Base-by-base conservation (phyloP, 2,888 invertebrate species). In the Meteorus colon region DNA sequence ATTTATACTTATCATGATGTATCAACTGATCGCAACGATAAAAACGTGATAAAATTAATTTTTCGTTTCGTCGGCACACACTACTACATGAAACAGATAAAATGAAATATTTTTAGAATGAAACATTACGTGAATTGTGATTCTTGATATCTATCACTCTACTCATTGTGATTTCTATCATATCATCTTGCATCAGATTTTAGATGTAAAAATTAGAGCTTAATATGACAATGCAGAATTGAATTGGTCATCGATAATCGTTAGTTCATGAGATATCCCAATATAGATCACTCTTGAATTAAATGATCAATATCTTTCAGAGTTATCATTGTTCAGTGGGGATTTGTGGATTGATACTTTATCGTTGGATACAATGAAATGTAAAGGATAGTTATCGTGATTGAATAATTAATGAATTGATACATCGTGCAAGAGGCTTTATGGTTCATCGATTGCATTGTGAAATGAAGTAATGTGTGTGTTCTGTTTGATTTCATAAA, bases 391-490 rank as follows among this genome's bases (percentile, higher is more conserved):
- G 2, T 4, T 8, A 55, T n/a, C 8, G 19, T 55, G 8, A 55
- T 55, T 55, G 8, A 55, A 55, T 55, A 55, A 55, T 55, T 19
- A 24, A 19, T 55, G 8, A 19, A 8, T 55, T 55, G 55, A 55
- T 19, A n/a, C 16, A 48, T 3, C 16, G n/a, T 48, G n/a, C 12
- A 48, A 48, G 14, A 48, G n/a, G n/a, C 8, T 55, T 19, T 10
- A 55, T 19, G 55, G 55, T 8, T 55, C 59, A 48, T 78, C 70
- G 37, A 79, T 75, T 80, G 77, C 80, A 82, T 81, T 81, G 81
- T 82, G 82, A 82, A 82, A 82, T 82, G 81, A 74, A 27, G 63
- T 63, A 65, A 45, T 45, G 24, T 51, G n/a, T 51, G 4, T 72
- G 62, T 70, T n/a, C n/a, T 63, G 62, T 72, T 62, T 73, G 71